phyloP scores from a whole-genome alignment of 2,797 vertebrate genomes.

The Malacoraja senta region DNA sequence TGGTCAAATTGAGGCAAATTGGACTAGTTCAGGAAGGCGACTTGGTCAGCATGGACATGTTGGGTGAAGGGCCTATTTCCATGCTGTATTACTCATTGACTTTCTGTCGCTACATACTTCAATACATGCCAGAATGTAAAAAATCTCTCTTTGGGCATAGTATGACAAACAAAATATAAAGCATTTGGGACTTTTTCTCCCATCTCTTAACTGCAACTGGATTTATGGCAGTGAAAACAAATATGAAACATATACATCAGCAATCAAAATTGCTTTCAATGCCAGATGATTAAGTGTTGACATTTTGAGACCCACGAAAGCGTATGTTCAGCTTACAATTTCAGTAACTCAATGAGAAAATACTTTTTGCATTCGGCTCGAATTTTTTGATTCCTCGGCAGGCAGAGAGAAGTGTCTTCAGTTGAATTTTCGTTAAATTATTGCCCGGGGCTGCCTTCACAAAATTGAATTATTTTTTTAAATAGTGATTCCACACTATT shows the following conservation, averaged over 20 bases:
- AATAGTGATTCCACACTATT: conserved; percentile 14
- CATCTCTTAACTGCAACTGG: not conserved
- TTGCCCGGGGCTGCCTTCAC: not conserved
- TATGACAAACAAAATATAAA: not conserved
- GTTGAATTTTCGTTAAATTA: not conserved
- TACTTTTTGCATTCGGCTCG: too few relatives aligned
- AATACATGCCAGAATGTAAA: not conserved
- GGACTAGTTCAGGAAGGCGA: too few relatives aligned
- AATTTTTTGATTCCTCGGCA: not conserved
- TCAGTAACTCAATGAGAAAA: not conserved
- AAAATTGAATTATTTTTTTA: conserved; percentile 6
- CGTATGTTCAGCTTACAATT: not conserved
- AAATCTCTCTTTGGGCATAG: not conserved
- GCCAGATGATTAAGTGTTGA: not conserved
- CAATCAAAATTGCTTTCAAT: not conserved
- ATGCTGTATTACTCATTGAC: too few relatives aligned
- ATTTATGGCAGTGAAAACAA: not conserved
- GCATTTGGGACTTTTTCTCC: not conserved
- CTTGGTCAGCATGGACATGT: too few relatives aligned
- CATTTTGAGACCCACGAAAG: not conserved
- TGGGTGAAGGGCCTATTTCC: too few relatives aligned
- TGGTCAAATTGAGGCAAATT: too few relatives aligned
- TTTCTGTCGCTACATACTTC: not conserved
- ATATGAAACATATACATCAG: not conserved
- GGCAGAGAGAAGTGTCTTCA: not conserved